Conservation (phyloP, 2,888 invertebrate species). For the Labia minor region DNA sequence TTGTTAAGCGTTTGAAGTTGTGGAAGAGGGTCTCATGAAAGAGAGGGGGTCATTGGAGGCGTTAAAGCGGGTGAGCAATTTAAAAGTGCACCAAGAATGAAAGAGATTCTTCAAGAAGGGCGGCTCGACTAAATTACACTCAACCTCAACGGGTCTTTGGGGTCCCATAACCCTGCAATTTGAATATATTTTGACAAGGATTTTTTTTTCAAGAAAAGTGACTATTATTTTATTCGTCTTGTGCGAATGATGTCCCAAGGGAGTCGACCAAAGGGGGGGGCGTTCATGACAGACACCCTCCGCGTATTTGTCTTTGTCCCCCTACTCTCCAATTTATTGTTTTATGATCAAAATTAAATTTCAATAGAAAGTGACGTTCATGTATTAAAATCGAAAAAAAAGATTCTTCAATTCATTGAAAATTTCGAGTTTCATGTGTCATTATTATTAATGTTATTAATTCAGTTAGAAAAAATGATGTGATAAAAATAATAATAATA, state of each 20-base stretch:
- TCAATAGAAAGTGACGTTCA: too few relatives aligned
- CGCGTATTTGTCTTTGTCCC: too few relatives aligned
- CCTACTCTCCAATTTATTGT: too few relatives aligned
- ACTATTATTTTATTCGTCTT: constrained; percentile 8
- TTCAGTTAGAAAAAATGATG: too few relatives aligned
- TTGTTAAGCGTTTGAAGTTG: too few relatives aligned
- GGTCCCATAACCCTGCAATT: constrained; percentile 32
- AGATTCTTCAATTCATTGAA: too few relatives aligned
- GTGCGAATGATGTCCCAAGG: background rate
- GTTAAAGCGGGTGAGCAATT: background rate
- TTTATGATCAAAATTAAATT: too few relatives aligned
- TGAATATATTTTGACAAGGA: constrained; percentile 46
- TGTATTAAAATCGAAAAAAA: too few relatives aligned
- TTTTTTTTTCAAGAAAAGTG: constrained; percentile 32
- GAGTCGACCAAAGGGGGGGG: background rate
- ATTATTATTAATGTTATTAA: too few relatives aligned
- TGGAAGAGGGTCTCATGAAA: too few relatives aligned
- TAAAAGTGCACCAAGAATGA: background rate
- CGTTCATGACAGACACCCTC: background rate
- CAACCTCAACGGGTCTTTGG: constrained; percentile 8
- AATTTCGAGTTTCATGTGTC: too few relatives aligned
- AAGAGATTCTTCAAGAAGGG: background rate
- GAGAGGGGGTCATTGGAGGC: background rate
- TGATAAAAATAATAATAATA: too few relatives aligned
- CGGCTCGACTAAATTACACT: background rate